Conservation (phyloP, 1,140 invertebrate genomes). For the Drosophila paulistorum region DNA sequence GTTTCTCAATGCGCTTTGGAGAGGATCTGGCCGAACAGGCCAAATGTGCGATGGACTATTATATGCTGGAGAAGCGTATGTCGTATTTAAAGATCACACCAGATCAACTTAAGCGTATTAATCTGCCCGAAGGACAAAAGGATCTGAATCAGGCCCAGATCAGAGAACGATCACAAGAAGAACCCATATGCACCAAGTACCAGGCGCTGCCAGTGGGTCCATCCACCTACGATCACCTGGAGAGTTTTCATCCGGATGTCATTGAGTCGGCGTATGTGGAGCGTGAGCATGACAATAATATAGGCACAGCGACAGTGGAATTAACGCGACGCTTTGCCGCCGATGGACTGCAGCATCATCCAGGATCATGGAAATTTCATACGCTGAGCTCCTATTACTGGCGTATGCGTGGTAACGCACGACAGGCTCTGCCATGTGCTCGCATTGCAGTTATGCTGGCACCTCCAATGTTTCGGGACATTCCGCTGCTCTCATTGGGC, state of each 20-base stretch:
- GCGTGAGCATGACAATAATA: constrained; percentile 86
- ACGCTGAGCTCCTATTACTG: constrained; percentile 94
- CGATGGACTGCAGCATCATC: constrained; percentile 87
- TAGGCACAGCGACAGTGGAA: constrained; percentile 88
- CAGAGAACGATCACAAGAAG: constrained; percentile 60
- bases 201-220: constrained; percentile 78
- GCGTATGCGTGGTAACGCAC: constrained; percentile 91
- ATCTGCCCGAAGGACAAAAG: constrained; percentile 64
- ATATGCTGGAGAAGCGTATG: constrained; percentile 68
- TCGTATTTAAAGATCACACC: constrained; percentile 69
- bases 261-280: constrained; percentile 86
- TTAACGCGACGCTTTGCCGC: constrained; percentile 72
- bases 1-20: constrained; percentile 68
- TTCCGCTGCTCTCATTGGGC: constrained; percentile 91
- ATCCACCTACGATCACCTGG: constrained; percentile 90
- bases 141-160: constrained; percentile 18
- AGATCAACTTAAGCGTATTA: constrained; percentile 65
- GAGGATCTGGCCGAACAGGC: constrained; percentile 77
- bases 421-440: constrained; percentile 91
- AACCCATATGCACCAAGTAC: constrained; percentile 87
- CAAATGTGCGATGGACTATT: constrained; percentile 75
- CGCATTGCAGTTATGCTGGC: constrained; percentile 90
- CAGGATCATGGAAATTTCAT: constrained; percentile 92
- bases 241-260: constrained; percentile 87
- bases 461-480: constrained; percentile 90